phyloP scores from a whole-genome alignment of 2,888 invertebrate genomes.

The Melolontha melolontha region DNA sequence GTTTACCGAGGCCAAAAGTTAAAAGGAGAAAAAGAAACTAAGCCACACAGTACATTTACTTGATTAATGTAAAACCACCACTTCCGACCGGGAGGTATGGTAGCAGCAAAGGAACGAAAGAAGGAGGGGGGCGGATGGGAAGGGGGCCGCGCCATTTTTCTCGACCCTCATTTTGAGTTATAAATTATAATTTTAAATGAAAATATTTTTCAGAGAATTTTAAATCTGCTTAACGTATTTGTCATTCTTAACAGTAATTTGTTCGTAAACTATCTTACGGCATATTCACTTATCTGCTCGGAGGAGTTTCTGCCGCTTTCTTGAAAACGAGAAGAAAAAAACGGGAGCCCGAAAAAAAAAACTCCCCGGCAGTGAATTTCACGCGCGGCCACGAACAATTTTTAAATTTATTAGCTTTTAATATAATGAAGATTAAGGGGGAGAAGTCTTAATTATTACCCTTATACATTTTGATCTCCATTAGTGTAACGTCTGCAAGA shows the following conservation, averaged over 20 bases:
- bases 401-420: constrained; percentile 48
- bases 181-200: constrained; percentile 47
- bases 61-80: constrained; percentile 44
- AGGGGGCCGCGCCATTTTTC: constrained; percentile 8
- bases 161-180: constrained; percentile 28
- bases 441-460: constrained; percentile 41
- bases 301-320: constrained; percentile 2
- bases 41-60: constrained; percentile 43
- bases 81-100: constrained; percentile 1
- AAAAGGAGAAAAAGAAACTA: constrained; percentile 35
- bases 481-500: constrained; percentile 18
- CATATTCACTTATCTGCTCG: constrained; percentile 46
- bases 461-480: constrained; percentile 36
- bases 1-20: constrained; percentile 23
- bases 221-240: constrained; percentile 47
- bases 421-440: constrained; percentile 50
- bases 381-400: constrained; percentile 31
- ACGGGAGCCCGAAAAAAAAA: constrained; percentile 27
- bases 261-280: constrained; percentile 47
- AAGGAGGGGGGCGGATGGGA: neutral
- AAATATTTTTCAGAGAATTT: constrained; percentile 45
- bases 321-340: neutral
- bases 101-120: no score
- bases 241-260: constrained; percentile 48
- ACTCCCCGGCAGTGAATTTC: constrained; percentile 32